These are phyloP conservation scores for Sicus ferrugineus DNA, from an alignment of 2,888 invertebrate genomes.

Conservation along the genomic window DNA sequence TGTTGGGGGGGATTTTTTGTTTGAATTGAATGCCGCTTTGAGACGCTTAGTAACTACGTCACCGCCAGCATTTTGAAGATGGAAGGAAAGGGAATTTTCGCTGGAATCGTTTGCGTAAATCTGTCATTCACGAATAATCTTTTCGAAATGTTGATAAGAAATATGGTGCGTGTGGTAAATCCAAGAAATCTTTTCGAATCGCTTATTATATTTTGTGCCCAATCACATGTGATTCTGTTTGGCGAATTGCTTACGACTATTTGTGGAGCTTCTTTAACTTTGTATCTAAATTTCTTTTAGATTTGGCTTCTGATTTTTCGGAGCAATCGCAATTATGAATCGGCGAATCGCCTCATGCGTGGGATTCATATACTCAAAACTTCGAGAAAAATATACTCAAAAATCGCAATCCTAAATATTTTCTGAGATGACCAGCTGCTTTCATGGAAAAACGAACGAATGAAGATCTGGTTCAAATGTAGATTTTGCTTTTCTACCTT, in stretches of 20 bases:
- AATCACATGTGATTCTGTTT: too few relatives aligned
- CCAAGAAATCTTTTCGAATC: too few relatives aligned
- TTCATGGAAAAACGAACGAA: neutral
- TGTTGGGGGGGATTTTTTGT: constrained; percentile 7
- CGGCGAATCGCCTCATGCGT: neutral
- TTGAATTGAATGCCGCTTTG: constrained; percentile 23
- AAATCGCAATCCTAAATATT: neutral
- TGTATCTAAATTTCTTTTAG: neutral
- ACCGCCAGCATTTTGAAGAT: neutral
- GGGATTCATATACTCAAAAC: neutral
- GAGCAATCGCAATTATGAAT: neutral
- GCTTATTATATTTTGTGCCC: too few relatives aligned
- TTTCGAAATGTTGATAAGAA: neutral
- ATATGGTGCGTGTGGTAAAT: neutral
- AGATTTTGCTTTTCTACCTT: neutral
- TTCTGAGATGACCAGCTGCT: neutral
- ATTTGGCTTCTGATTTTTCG: neutral
- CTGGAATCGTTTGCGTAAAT: neutral
- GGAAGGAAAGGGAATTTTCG: neutral
- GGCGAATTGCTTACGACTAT: too few relatives aligned
- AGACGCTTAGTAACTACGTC: neutral
- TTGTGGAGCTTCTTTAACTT: too few relatives aligned
- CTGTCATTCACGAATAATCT: neutral
- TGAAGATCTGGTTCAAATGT: neutral
- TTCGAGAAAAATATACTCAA: neutral